phyloP scores from a whole-genome alignment of 2,113 vertebrate species.

The Ibidorhyncha struthersii region DNA sequence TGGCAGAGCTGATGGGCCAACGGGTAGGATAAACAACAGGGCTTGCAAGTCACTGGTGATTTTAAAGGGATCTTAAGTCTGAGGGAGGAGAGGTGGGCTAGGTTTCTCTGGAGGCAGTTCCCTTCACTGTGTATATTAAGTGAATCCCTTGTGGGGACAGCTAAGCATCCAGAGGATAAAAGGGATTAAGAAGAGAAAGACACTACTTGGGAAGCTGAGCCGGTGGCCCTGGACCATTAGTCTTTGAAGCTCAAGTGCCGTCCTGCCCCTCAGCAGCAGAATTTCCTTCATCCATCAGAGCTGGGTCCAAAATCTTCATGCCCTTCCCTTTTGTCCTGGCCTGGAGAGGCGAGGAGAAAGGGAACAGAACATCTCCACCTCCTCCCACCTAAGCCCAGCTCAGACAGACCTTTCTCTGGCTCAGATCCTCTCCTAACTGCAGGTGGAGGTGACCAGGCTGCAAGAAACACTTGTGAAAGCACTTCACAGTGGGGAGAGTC shows the following conservation, averaged over 20 bases:
- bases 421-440: neutral
- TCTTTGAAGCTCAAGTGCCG: neutral
- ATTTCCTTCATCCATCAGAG: neutral
- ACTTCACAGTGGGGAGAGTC: too few species aligned
- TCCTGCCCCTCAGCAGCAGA: neutral
- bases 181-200: neutral
- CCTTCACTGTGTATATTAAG: neutral
- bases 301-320: neutral
- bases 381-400: neutral
- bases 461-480: neutral
- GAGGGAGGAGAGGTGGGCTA: neutral
- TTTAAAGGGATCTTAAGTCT: neutral
- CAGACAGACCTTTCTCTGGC: neutral
- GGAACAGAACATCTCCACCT: rapidly evolving
- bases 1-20: neutral
- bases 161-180: neutral
- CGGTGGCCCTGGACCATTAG: neutral
- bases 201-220: neutral
- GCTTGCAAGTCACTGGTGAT: neutral
- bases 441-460: neutral
- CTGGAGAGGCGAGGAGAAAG: neutral
- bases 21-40: neutral
- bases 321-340: neutral
- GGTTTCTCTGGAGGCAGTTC: neutral
- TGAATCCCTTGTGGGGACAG: neutral